These are phyloP conservation scores for Volucella zonaria DNA, from an alignment of 2,888 invertebrate genomes.

Conservation along the genomic window DNA sequence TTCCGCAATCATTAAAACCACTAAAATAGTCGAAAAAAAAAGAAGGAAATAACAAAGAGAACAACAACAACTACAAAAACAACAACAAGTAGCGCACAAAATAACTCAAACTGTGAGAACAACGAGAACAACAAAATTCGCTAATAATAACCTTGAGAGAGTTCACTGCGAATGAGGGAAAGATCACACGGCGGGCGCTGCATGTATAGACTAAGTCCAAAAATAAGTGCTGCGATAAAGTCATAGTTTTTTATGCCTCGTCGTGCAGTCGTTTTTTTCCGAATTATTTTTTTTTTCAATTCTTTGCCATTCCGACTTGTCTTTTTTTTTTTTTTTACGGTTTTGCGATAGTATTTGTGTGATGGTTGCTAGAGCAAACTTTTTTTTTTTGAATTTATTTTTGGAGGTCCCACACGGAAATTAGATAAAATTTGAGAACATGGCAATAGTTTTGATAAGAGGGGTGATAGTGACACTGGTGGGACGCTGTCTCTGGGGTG, in stretches of 20 bases:
- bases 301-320: conserved; percentile 1
- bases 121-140: conserved; percentile 31
- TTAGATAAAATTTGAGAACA: conserved; percentile 64
- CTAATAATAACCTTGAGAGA: conserved; percentile 71
- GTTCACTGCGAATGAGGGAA: conserved; percentile 66
- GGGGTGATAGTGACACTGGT: neutral
- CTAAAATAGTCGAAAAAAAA: conserved; percentile 26
- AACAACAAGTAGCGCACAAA: conserved; percentile 6
- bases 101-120: conserved; percentile 28
- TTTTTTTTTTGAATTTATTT: conserved; percentile 11
- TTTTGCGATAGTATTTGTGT: conserved; percentile 14
- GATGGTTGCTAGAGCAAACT: conserved; percentile 1
- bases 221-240: conserved; percentile 73
- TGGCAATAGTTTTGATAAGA: conserved; percentile 64
- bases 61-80: neutral
- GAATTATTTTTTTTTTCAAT: conserved; percentile 23
- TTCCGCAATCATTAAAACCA: conserved; percentile 6
- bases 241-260: conserved; percentile 71
- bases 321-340: too few relatives aligned
- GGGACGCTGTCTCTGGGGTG: neutral
- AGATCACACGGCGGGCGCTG: conserved; percentile 63
- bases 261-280: conserved; percentile 58
- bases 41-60: neutral
- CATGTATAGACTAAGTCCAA: conserved; percentile 69
- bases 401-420: conserved; percentile 17